These are phyloP conservation scores for Asteroscopus sphinx DNA, from an alignment of 2,888 invertebrate species.

Conservation along the genomic window DNA sequence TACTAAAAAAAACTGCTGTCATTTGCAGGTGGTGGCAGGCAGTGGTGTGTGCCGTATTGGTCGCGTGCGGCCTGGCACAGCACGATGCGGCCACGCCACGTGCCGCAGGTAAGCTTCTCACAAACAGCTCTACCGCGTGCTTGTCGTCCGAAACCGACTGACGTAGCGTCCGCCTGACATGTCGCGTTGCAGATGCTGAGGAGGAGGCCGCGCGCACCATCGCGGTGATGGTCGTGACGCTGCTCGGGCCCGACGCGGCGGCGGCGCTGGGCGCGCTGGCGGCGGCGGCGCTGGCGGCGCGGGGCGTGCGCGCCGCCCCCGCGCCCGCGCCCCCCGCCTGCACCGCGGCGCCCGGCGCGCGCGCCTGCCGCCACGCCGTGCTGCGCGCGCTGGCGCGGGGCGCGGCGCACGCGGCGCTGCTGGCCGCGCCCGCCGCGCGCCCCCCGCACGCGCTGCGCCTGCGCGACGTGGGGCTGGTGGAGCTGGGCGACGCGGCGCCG, in stretches of 20 bases:
- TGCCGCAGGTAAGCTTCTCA: neutral
- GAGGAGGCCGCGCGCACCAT: slow-evolving; percentile 18
- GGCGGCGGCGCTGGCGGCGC: slow-evolving; percentile 55
- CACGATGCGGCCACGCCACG: neutral
- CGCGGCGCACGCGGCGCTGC: slow-evolving; percentile 60
- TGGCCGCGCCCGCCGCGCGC: slow-evolving; percentile 61
- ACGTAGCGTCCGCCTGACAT: neutral
- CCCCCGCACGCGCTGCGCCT: slow-evolving; percentile 65
- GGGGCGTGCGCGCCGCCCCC: slow-evolving; percentile 57
- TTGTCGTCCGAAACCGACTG: neutral
- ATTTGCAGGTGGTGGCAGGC: slow-evolving; percentile 34
- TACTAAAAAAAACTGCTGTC: too few species aligned
- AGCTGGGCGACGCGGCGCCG: slow-evolving; percentile 72
- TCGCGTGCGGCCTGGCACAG: slow-evolving; percentile 25
- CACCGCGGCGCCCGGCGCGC: slow-evolving; percentile 38
- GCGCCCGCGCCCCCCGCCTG: slow-evolving; percentile 43
- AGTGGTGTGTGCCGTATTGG: slow-evolving; percentile 39
- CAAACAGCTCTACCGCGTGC: neutral
- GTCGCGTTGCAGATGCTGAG: slow-evolving; percentile 6
- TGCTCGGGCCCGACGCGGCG: slow-evolving; percentile 37
- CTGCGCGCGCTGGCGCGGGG: slow-evolving; percentile 41
- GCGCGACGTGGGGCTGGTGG: slow-evolving; percentile 74
- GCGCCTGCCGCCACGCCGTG: slow-evolving; percentile 46
- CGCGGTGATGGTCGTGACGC: slow-evolving; percentile 28
- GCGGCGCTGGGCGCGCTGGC: slow-evolving; percentile 57